These are phyloP conservation scores for Zaprionus nigranus DNA, from an alignment of 1,140 invertebrate genomes.

Conservation along the genomic window DNA sequence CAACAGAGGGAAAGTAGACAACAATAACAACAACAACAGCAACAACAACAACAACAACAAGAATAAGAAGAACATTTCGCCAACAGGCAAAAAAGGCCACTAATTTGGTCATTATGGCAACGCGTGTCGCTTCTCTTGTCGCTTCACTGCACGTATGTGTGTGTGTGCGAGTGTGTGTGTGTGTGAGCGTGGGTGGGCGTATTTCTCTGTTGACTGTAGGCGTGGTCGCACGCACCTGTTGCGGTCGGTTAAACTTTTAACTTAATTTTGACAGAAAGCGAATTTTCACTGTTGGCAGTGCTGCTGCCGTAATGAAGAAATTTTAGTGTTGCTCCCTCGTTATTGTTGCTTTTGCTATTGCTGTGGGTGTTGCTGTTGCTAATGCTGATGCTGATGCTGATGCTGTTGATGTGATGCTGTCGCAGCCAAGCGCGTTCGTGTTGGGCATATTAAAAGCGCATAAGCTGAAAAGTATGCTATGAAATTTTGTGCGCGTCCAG, in stretches of 20 bases:
- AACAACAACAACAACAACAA: background rate
- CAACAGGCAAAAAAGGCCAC: conserved; percentile 46
- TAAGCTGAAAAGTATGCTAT: conserved; percentile 51
- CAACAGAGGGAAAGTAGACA: background rate
- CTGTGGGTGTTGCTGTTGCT: background rate
- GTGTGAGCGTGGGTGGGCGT: background rate
- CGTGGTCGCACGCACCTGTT: conserved; percentile 59
- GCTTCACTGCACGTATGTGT: background rate
- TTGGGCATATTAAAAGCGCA: conserved; percentile 30
- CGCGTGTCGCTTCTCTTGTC: conserved; percentile 19
- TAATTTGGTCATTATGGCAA: conserved; percentile 70
- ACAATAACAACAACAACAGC: background rate
- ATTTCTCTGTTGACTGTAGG: background rate
- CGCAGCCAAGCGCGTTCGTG: conserved; percentile 18
- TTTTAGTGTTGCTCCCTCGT: conserved; percentile 19
- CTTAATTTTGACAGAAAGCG: conserved; percentile 41
- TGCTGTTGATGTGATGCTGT: no score
- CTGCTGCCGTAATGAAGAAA: conserved; percentile 34
- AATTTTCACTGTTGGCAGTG: background rate
- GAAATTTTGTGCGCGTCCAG: conserved; percentile 39
- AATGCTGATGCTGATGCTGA: background rate
- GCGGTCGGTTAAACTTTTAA: conserved; percentile 70
- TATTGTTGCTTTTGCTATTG: conserved; percentile 18
- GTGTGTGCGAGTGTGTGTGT: background rate
- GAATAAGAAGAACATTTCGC: conserved; percentile 21